Percentiles rank a stretch among this genome's conserved stretches.
Evolutionary conservation across 2,113 vertebrate species (phyloP).

Genomic region (Caranx ignobilis): DNA sequence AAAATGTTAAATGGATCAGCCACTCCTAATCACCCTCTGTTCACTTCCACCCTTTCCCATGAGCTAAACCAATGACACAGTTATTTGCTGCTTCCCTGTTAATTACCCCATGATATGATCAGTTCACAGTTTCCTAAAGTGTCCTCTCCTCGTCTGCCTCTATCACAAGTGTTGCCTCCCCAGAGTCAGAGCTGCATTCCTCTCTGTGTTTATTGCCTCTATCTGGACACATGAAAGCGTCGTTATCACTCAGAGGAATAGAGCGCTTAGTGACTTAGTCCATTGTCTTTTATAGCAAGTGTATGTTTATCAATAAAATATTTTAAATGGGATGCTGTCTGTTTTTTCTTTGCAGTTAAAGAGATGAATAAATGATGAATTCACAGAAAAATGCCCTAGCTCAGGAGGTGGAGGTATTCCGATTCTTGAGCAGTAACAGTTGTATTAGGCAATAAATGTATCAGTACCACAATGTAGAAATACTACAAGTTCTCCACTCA

Average conservation of each 20-base stretch:
- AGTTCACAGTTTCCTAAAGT: conserved; percentile 32
- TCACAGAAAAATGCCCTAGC: neutral
- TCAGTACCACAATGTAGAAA: neutral
- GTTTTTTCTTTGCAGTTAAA: neutral
- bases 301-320: conserved; percentile 99
- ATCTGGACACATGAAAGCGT: conserved; percentile 37
- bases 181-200: conserved; percentile 52
- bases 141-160: conserved; percentile 54
- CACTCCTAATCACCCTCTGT: conserved; percentile 41
- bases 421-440: neutral
- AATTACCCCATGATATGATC: conserved; percentile 14
- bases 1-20: conserved; percentile 49
- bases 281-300: conserved; percentile 97
- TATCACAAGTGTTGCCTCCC: conserved; percentile 68
- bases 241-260: conserved; percentile 51
- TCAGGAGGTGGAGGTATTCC: neutral
- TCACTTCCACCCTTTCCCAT: conserved; percentile 22
- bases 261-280: conserved; percentile 77
- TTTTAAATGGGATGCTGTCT: conserved; percentile 78
- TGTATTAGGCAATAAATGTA: neutral
- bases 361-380: neutral
- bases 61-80: conserved; percentile 70
- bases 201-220: conserved; percentile 42
- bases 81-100: conserved; percentile 66
- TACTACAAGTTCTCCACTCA: too few relatives aligned